phyloP scores from a whole-genome alignment of 2,113 vertebrate genomes.

The Chloroceryle aenea region DNA sequence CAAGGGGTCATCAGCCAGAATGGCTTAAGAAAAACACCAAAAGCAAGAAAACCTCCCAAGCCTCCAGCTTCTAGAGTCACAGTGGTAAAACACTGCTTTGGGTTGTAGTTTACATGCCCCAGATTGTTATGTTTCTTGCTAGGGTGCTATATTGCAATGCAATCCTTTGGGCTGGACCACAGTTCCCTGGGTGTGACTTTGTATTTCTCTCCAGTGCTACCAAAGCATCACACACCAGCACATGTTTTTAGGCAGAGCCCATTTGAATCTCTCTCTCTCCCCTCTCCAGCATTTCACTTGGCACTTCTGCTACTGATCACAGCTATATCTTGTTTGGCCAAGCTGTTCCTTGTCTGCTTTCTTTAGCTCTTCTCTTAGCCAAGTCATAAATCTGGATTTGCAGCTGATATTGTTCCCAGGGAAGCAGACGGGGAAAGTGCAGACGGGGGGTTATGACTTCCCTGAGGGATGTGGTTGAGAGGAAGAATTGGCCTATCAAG shows the following conservation, averaged over 20 bases:
- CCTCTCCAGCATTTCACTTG: background rate
- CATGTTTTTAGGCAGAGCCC: background rate
- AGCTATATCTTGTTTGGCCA: background rate
- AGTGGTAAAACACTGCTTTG: background rate
- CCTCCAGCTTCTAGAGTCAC: background rate
- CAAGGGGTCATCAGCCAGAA: background rate
- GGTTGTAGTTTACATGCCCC: background rate
- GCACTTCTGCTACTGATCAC: background rate
- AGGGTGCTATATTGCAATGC: background rate
- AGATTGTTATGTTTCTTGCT: background rate
- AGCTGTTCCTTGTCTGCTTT: background rate
- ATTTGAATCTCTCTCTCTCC: background rate
- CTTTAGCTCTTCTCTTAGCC: background rate
- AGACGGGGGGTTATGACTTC: background rate
- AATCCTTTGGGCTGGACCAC: background rate
- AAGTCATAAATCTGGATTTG: slow-evolving; percentile 23
- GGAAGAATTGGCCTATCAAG: background rate
- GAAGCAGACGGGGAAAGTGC: background rate
- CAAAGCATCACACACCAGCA: background rate
- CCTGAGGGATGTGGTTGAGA: background rate
- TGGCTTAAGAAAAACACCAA: background rate
- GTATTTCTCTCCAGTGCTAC: background rate
- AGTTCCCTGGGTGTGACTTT: background rate
- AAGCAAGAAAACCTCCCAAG: background rate
- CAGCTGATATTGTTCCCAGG: background rate